Base-by-base conservation (phyloP, 2,797 vertebrate species). In the Hydrocynus forskahlii region DNA sequence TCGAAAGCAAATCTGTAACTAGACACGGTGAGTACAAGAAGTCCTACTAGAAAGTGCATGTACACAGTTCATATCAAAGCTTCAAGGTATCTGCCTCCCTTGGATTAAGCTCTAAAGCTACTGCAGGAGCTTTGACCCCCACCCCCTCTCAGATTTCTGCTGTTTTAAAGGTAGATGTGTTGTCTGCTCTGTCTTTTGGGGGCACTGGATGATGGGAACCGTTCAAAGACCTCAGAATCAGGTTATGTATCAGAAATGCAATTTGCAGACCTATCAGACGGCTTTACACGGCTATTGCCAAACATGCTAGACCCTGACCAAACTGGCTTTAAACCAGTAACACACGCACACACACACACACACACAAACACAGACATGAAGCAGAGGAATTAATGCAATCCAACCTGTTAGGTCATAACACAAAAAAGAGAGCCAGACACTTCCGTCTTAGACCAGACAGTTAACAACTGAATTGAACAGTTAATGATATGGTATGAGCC, bases 201-300 rank as follows among this genome's bases (percentile, higher is more conserved):
- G 68, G 40, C 54, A 35, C 21, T 78, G 23, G 7, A 21, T 25
- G 64, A n/a, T 62, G 45, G 81, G 84, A 77, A 75, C 60, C 16
- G 73, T 48, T 81, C 86, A 83, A 84, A 68, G 73, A 57, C 64
- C 81, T 84, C 80, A 84, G 84, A 73, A 60, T 67, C 48, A 19
- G 52, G 75, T 66, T 43, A 71, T 16, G 38, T 81, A 62, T 80
- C 72, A 83, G 62, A 57, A 52, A 64, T 64, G 73, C 78, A 60
- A 19, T 70, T 72, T 54, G 19, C 7, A 25, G 21, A 12, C n/a
- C 40, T 70, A 71, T 71, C 57, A 7, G 52, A 83, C 71, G 66
- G 29, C 21, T 17, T 84, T 57, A 77, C 35, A 6, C 75, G 48
- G 73, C 75, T 81, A 74, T 54, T 78, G 73, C 66, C 57, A 63